Evolutionary conservation across 2,888 invertebrate species (phyloP).

Genomic region (Caenorhabditis sinica): DNA sequence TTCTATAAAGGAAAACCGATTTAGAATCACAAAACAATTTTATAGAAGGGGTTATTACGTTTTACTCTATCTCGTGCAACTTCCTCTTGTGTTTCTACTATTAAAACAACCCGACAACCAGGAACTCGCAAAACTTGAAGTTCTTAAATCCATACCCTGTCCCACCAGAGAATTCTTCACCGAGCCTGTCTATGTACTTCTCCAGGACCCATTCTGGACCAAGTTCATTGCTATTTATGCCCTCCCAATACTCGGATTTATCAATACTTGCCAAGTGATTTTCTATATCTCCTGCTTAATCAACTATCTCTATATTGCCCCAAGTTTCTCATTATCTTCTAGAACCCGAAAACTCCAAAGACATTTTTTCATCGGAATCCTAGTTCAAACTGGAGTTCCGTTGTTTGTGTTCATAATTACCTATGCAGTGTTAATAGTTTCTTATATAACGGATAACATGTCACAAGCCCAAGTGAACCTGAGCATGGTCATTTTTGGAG

Average conservation of each 20-base stretch:
- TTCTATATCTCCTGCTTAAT: neutral
- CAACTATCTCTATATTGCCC: slow-evolving; percentile 3
- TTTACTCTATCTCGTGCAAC: neutral
- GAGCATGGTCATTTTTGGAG: slow-evolving; percentile 6
- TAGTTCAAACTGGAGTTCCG: neutral
- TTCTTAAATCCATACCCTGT: neutral
- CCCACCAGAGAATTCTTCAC: slow-evolving; percentile 9
- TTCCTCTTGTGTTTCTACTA: too few relatives aligned
- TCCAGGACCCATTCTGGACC: neutral
- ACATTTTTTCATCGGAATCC: neutral
- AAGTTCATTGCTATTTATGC: neutral
- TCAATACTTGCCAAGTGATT: neutral
- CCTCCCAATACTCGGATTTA: neutral
- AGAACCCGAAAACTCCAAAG: slow-evolving; percentile 17
- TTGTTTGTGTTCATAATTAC: neutral
- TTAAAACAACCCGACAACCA: neutral
- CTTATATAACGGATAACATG: neutral
- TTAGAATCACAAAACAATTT: neutral
- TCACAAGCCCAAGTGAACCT: neutral
- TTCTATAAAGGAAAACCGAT: neutral
- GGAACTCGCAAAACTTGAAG: neutral
- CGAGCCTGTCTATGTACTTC: neutral
- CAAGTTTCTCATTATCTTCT: neutral
- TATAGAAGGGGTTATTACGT: neutral
- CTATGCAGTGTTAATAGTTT: neutral